Evolutionary conservation across 2,797 vertebrate genomes (phyloP), one percentile per base, ranked within the genome.

Genomic region (Pangasius mekongensis): DNA sequence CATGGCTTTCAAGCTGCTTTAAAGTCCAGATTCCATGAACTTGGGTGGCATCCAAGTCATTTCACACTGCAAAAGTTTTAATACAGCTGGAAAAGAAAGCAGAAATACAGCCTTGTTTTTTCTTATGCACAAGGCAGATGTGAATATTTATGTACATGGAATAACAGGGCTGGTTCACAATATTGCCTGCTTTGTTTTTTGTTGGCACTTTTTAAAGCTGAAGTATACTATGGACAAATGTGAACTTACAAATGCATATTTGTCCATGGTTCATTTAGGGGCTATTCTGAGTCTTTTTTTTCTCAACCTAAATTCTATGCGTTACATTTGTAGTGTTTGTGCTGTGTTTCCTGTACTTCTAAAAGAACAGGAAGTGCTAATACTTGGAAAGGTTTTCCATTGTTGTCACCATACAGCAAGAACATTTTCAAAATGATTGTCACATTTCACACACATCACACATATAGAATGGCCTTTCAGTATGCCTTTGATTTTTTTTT

Each of bases 21-120:
- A 89, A 88, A 87, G 90, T 76, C 43, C 24, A 69, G 86, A 88
- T 89, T 87, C 74, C 84, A 89, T 89, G 88, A 91, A 89, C 84
- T 84, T 89, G 84, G 87, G 84, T 84, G 33, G 71, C 84, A 58
- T 83, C 84, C 87, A 71, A 84, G 76, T 86, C 86, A 88, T 88
- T 88, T 90, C 66, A 67, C 89, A 88, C 66, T 18, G 67, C 83
- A 85, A 47, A 76, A 89, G 90, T 86, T 91, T 88, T 76, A 89
- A 56, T 88, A 85, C 24, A 47, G 33, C 71, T 84, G 64, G 64
- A 89, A 87, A 47, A 86, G 84, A 84, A 86, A 78, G 30, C 58
- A 71, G 76, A 78, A 39, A 24, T 82, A 36, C 3, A 64, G 33
- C 5, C 24, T 62, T 39, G 49, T 43, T 36, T 54, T 24, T 36